Base-by-base conservation (phyloP, 35 echinoderm and acorn worm genomes). In the Apostichopus californicus region DNA sequence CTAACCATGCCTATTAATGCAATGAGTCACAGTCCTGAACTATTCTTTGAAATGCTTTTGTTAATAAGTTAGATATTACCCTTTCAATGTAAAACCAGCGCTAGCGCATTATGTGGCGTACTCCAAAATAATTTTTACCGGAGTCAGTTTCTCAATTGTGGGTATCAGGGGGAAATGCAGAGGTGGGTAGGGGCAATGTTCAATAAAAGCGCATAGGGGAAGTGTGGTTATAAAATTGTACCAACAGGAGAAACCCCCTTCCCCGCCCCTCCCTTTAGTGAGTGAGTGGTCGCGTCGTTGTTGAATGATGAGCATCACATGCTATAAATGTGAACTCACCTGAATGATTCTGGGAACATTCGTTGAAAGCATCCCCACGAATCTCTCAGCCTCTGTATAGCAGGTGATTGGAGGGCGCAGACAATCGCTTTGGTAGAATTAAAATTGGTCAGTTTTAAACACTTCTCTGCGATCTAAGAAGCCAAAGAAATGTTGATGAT, bases 391-490 rank as follows among this genome's bases (percentile, higher is more conserved):
- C 95, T 65, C 46, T 96, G 94, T 12, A 96, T 54, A 8, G 93
- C 90, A 0, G 90, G 95, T 21, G 92, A 63, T 20, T 94, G 90
- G 46, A 96, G 23, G 26, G 93, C 95, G 13, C 81, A 17, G 3
- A 96, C 23, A 23, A 96, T 91, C 9, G 95, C 95, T 77, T 91
- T 87, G 23, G 91, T 71, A 54, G 93, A 92, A 77, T 96, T 92
- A 52, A 94, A 96, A 72, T 96, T 96, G 77, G 94, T 87, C 85
- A 89, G 26, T 54, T 83, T 55, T 7, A 78, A 56, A 17, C 93
- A 93, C 55, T 21, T 84, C 13, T 96, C 90, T 9, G 92, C 95
- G n/a, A 96, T 90, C 95, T 89, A 55, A 18, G 20, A 88, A 18
- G 56, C 12, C 2, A 9, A 87, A 87, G 5, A 71, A 87, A 61